phyloP scores from a whole-genome alignment of 2,113 vertebrate species.

The Electrona antarctica region DNA sequence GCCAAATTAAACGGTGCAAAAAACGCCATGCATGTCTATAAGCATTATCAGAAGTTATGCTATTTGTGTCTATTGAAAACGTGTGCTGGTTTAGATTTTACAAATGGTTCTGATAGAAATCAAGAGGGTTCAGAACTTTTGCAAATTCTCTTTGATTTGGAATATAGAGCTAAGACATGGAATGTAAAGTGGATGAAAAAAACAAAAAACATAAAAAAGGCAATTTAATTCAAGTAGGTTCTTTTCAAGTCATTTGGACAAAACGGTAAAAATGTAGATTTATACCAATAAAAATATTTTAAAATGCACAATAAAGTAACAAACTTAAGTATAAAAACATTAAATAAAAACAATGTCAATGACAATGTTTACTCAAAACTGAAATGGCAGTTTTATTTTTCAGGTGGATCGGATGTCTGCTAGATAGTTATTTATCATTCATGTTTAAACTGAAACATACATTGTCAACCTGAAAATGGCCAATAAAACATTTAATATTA shows the following conservation, averaged over 20 bases:
- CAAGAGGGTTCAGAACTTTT: not conserved
- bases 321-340: constrained; percentile 27
- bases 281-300: constrained; percentile 1
- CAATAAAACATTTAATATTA: constrained; percentile 52
- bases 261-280: not conserved
- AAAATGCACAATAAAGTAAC: constrained; percentile 5
- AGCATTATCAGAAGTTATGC: constrained; percentile 7
- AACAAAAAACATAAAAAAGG: constrained; percentile 29
- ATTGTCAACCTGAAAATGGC: constrained; percentile 53
- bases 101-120: constrained; percentile 18
- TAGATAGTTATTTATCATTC: constrained; percentile 33
- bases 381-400: constrained; percentile 49
- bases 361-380: constrained; percentile 17
- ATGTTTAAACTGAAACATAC: constrained; percentile 45
- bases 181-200: constrained; percentile 11
- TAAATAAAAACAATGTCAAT: constrained; percentile 24
- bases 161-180: constrained; percentile 34
- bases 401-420: constrained; percentile 26
- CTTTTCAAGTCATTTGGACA: constrained; percentile 53
- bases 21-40: constrained; percentile 36
- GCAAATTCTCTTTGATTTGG: constrained; percentile 1
- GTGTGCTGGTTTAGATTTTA: constrained; percentile 58
- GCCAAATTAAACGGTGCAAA: constrained; percentile 47
- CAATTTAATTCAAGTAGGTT: constrained; percentile 52
- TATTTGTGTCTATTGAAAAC: constrained; percentile 12